Percentiles rank a stretch among this genome's conserved stretches.
These are phyloP conservation scores for Dicyrtomina minuta DNA, from an alignment of 2,888 invertebrate species.

Conservation along the genomic window DNA sequence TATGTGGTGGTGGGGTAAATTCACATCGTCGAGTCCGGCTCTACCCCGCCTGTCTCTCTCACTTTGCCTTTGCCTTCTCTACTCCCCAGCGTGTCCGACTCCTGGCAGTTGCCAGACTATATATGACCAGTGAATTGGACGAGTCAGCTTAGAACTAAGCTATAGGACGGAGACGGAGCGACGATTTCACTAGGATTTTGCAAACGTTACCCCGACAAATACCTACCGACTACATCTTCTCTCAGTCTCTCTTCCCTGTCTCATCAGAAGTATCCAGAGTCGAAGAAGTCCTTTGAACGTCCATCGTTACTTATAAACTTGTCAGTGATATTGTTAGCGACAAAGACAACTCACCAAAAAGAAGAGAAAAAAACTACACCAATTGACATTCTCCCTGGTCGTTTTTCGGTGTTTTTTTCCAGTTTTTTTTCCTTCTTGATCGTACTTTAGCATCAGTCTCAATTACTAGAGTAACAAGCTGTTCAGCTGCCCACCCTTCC, in stretches of 20 bases:
- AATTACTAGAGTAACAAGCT: too few relatives aligned
- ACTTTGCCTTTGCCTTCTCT: background rate
- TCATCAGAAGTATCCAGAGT: background rate
- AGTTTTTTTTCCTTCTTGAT: background rate
- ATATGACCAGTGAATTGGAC: constrained; percentile 20
- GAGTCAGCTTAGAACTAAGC: constrained; percentile 21
- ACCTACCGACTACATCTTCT: background rate
- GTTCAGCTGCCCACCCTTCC: background rate
- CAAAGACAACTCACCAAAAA: too few relatives aligned
- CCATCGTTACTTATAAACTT: background rate
- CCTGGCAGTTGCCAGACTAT: constrained; percentile 9
- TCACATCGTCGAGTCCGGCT: constrained; percentile 12
- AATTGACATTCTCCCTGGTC: background rate
- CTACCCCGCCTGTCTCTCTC: constrained; percentile 16
- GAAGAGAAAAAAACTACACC: too few relatives aligned
- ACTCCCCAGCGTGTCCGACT: constrained; percentile 7
- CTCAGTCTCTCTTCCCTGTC: background rate
- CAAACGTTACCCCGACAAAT: constrained; percentile 1
- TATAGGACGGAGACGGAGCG: too few relatives aligned
- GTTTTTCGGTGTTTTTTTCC: background rate
- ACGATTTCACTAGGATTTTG: constrained; percentile 2
- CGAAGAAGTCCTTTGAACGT: background rate
- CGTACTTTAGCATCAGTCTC: background rate
- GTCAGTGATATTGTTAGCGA: too few relatives aligned
- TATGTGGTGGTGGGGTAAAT: constrained; percentile 10